Base-by-base conservation (phyloP, 2,113 vertebrate genomes). In the Dromas ardeola region DNA sequence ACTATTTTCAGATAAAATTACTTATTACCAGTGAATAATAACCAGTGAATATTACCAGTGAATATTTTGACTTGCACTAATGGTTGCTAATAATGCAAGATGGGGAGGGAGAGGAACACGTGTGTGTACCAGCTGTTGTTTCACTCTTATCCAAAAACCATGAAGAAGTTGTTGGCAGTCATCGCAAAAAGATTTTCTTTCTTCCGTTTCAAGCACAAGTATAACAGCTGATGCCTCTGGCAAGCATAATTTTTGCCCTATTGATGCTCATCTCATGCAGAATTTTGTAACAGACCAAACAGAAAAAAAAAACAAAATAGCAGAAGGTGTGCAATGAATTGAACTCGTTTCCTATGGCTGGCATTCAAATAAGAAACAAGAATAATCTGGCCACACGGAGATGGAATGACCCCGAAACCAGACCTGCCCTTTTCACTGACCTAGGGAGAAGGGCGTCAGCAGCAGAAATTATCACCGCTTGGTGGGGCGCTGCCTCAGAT, bases 121-220 rank as follows among this genome's bases (percentile, higher is more conserved):
- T 81, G 91, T 76, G 36, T 86, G 42, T 77, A 89, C 61, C 95
- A 97, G 86, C 93, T 94, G 95, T 63, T 95, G 43, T 58, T 76
- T 72, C 40, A 63, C 25, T 81, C 42, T 67, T 72, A 76, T 34
- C 43, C 74, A 92, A 63, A 96, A 86, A 79, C 56, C 69, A 84
- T 19, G 26, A 71, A 94, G 70, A 81, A 69, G 61, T 65, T 69
- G 29, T 72, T 93, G 85, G 66, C 88, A 93, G 70, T 36, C 84
- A 81, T 40, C 3, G 6, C 53, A 86, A 91, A 86, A 92, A 76
- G 61, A 81, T 67, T 91, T 82, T 82, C 38, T 49, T 96, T 95
- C 62, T 81, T 94, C 40, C 36, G 89, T 59, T 89, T 87, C 62
- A 81, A 72, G 49, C 40, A 82, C 43, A 56, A 94, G 53, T 25